Conservation (phyloP, 2,888 invertebrate genomes). For the Drosophila multiciliata region DNA sequence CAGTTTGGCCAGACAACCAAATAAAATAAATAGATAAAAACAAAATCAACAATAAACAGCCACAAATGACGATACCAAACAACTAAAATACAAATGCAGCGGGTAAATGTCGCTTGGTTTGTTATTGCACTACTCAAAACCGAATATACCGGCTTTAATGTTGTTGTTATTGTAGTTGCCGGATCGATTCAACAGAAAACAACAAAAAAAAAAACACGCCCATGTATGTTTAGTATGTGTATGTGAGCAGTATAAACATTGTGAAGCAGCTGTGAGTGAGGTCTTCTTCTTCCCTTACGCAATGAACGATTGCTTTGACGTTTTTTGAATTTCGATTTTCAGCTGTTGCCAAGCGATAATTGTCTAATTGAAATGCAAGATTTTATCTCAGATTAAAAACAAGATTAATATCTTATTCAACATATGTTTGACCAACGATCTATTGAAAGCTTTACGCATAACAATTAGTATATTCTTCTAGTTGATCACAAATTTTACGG, state of each 20-base stretch:
- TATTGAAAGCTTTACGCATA: neutral
- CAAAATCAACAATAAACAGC: slow-evolving; percentile 35
- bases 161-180: slow-evolving; percentile 31
- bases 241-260: slow-evolving; percentile 36
- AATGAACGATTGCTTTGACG: slow-evolving; percentile 43
- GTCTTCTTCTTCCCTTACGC: slow-evolving; percentile 59
- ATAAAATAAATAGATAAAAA: slow-evolving; percentile 21
- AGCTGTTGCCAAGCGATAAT: slow-evolving; percentile 22
- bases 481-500: neutral
- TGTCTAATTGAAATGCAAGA: neutral
- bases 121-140: slow-evolving; percentile 42
- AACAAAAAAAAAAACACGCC: slow-evolving; percentile 5
- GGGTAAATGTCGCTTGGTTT: slow-evolving; percentile 60
- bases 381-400: neutral
- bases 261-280: slow-evolving; percentile 46
- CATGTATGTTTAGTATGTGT: slow-evolving; percentile 2
- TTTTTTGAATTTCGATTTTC: slow-evolving; percentile 21
- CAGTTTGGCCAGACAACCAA: slow-evolving; percentile 29
- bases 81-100: slow-evolving; percentile 60
- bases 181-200: slow-evolving; percentile 49
- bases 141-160: slow-evolving; percentile 50
- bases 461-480: neutral
- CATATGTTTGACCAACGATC: neutral
- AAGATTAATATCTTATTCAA: neutral
- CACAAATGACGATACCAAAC: slow-evolving; percentile 51